These are phyloP conservation scores for Harlomillsia oculata DNA, from an alignment of 1,140 invertebrate genomes.

Conservation along the genomic window DNA sequence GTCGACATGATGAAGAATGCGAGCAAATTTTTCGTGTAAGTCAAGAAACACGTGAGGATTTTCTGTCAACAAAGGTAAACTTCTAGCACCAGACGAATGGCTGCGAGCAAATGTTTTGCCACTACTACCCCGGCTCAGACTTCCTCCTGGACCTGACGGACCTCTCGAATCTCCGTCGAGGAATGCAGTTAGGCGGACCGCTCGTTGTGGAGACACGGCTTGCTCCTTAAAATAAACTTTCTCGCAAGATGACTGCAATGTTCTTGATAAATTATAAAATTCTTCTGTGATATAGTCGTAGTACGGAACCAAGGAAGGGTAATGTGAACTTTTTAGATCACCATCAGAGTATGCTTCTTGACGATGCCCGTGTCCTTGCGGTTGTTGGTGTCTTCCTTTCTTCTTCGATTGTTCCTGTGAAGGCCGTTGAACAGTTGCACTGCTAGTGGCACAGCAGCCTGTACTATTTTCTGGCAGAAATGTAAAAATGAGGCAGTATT, in stretches of 20 bases:
- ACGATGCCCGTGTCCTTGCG: neutral
- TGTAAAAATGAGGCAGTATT: conserved; percentile 32
- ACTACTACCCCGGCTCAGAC: neutral
- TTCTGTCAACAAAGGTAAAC: conserved; percentile 31
- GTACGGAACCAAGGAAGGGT: conserved; percentile 31
- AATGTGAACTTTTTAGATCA: conserved; percentile 17
- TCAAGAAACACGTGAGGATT: conserved; percentile 35
- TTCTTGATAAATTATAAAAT: conserved; percentile 31
- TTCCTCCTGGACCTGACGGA: conserved; percentile 1
- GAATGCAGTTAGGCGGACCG: conserved; percentile 22
- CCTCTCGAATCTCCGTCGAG: conserved; percentile 20
- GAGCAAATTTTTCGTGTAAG: conserved; percentile 35
- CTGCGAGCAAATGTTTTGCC: conserved; percentile 24
- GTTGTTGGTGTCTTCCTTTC: neutral
- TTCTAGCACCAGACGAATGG: conserved; percentile 24
- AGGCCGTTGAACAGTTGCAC: neutral
- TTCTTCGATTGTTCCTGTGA: neutral
- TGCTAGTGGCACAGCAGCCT: neutral
- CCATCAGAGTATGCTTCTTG: conserved; percentile 29
- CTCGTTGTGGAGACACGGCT: conserved; percentile 29
- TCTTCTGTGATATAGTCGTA: conserved; percentile 36
- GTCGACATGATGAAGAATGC: conserved; percentile 35
- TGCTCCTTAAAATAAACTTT: conserved; percentile 34
- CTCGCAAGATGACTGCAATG: conserved; percentile 30
- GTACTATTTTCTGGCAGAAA: conserved; percentile 26